A percentile compares a stretch with the other conserved stretches of the same genome.
Conservation (phyloP, 1,140 invertebrate genomes). For the Oncopeltus fasciatus region DNA sequence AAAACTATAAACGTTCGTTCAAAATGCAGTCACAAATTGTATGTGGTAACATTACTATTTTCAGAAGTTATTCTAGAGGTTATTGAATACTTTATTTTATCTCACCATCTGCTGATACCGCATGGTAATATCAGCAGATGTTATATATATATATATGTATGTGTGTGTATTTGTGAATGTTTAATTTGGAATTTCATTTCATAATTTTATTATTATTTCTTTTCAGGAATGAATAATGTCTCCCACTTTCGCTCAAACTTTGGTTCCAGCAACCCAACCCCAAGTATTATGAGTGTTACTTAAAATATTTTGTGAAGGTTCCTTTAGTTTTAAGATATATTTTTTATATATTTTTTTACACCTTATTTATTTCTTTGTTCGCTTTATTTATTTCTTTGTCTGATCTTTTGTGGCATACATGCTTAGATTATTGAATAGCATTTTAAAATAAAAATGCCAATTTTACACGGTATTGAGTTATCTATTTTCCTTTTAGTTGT, state of each 20-base stretch:
- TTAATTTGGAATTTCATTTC: too few species aligned
- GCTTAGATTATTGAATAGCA: not conserved
- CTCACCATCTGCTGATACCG: too few species aligned
- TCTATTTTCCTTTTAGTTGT: not conserved
- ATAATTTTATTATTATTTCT: too few species aligned
- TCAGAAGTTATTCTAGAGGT: too few species aligned
- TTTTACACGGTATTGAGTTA: not conserved
- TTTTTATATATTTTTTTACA: constrained; percentile 8
- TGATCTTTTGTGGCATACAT: not conserved
- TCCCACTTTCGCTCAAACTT: not conserved
- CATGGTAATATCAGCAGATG: too few species aligned
- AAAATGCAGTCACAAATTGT: too few species aligned
- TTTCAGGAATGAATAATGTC: not conserved
- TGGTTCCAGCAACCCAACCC: not conserved
- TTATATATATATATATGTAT: too few species aligned
- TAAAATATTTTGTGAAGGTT: not conserved
- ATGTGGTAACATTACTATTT: too few species aligned
- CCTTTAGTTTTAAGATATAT: not conserved
- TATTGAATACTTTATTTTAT: too few species aligned
- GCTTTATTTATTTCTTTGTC: not conserved
- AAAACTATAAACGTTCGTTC: too few species aligned
- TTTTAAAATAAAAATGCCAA: not conserved
- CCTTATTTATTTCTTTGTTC: not conserved
- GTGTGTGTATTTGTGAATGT: too few species aligned
- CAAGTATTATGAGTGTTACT: constrained; percentile 6